Evolutionary conservation across 2,113 vertebrate species (phyloP).

Genomic region (Anarhynchus alexandrinus): DNA sequence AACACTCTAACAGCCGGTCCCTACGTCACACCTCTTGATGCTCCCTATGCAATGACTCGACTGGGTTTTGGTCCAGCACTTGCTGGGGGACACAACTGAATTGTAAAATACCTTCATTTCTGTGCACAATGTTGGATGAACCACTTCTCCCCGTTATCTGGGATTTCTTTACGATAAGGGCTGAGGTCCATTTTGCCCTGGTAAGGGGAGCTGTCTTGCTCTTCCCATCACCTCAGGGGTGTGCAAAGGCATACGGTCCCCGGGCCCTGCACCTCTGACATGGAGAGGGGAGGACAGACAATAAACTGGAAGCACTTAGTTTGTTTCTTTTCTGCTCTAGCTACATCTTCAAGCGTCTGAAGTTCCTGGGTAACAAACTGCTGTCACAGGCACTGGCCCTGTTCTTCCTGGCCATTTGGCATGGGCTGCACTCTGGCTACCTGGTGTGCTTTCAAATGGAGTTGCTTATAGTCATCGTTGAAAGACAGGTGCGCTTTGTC

Average conservation of each 20-base stretch:
- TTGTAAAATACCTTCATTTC: not conserved
- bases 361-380: conserved; percentile 90
- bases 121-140: not conserved
- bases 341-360: conserved; percentile 92
- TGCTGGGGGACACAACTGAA: not conserved
- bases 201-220: not conserved
- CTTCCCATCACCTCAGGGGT: not conserved
- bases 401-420: conserved; percentile 92
- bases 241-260: rapidly evolving
- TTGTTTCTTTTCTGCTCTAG: conserved; percentile 67
- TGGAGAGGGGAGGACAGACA: not conserved
- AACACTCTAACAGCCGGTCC: not conserved
- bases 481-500: conserved; percentile 82
- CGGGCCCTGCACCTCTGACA: not conserved
- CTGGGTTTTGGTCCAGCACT: not conserved
- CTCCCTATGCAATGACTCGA: rapidly evolving
- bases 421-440: conserved; percentile 95
- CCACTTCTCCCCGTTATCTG: not conserved
- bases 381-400: conserved; percentile 87
- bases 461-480: conserved; percentile 90
- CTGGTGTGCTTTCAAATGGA: conserved; percentile 97
- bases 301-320: not conserved
- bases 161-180: not conserved
- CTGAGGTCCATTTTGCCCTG: not conserved
- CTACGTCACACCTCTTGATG: not conserved